Percentiles rank a stretch among this genome's conserved stretches.
Conservation (phyloP, 2,113 vertebrate species). For the Rhodinocichla rosea region DNA sequence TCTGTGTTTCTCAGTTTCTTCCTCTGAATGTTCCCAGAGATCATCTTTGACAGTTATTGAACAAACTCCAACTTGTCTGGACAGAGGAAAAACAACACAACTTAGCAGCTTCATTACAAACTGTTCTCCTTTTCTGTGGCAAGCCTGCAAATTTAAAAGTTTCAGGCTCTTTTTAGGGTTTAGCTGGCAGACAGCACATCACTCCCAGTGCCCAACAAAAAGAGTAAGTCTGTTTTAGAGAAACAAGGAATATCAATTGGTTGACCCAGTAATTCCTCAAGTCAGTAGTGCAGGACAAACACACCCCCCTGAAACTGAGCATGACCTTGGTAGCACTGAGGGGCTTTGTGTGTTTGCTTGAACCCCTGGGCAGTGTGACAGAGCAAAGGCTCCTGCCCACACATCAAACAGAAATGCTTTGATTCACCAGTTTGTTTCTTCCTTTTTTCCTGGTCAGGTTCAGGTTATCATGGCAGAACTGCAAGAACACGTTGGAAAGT, state of each 20-base stretch:
- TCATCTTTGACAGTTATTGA: constrained; percentile 49
- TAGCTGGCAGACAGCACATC: background rate
- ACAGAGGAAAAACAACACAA: background rate
- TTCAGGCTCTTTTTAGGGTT: accelerated
- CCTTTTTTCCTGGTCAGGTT: background rate
- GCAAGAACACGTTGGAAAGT: background rate
- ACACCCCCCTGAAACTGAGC: background rate
- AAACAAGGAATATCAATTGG: background rate
- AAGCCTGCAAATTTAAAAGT: background rate
- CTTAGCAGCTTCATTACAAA: background rate
- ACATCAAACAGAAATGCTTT: background rate
- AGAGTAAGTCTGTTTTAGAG: background rate
- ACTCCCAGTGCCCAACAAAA: background rate
- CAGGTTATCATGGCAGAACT: background rate
- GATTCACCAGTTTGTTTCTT: background rate
- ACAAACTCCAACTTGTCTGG: constrained; percentile 54
- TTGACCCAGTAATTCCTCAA: background rate
- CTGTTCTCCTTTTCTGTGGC: background rate
- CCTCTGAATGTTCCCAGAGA: constrained; percentile 64
- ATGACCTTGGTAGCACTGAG: background rate
- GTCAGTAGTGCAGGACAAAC: background rate
- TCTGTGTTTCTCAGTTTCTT: constrained; percentile 53
- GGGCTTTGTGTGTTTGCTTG: background rate
- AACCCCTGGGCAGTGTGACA: background rate
- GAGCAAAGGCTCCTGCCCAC: background rate